Conservation (phyloP, 2,113 vertebrate genomes). For the Orycteropus afer region DNA sequence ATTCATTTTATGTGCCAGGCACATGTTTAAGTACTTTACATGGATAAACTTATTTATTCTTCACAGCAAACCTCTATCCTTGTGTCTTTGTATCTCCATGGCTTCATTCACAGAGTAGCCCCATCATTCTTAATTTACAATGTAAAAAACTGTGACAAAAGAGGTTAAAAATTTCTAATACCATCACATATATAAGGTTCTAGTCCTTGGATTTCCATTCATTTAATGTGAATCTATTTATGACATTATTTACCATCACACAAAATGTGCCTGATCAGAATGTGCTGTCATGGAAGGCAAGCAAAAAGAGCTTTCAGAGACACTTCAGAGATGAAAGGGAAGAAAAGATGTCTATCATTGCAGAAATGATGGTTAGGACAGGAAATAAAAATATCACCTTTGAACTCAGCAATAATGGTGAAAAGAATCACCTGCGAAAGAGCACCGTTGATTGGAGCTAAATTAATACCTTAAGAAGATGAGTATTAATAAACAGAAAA, state of each 20-base stretch:
- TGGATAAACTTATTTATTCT: background rate
- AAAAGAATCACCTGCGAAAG: background rate
- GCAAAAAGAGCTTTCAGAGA: rapidly evolving
- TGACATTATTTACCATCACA: background rate
- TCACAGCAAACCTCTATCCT: background rate
- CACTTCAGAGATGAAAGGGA: background rate
- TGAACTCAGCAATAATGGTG: background rate
- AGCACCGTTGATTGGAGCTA: background rate
- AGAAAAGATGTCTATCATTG: background rate
- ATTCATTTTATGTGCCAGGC: background rate
- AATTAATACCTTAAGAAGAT: no score
- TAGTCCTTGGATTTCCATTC: background rate
- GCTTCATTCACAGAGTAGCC: no score
- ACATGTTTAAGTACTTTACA: background rate
- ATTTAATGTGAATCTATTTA: background rate
- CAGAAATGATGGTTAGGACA: background rate
- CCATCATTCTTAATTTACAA: background rate
- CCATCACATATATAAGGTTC: no score
- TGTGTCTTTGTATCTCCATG: background rate
- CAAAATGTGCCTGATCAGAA: background rate
- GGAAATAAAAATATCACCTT: background rate
- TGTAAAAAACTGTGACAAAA: background rate
- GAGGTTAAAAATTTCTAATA: background rate
- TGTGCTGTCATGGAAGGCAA: background rate
- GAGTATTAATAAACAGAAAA: no score